Evolutionary conservation across 2,113 vertebrate species (phyloP).

Genomic region (Callorhinus ursinus): DNA sequence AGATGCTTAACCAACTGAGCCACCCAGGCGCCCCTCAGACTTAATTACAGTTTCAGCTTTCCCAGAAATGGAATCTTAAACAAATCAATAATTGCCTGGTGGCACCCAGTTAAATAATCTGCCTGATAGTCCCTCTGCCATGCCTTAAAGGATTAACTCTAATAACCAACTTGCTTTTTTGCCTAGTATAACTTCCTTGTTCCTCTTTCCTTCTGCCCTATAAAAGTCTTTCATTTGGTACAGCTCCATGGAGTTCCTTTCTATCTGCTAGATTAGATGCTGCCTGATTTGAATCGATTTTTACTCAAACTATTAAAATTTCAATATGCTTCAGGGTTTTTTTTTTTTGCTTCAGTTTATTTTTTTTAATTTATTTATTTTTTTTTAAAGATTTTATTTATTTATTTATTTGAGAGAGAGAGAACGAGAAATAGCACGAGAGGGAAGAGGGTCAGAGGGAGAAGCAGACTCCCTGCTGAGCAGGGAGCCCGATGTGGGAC

Average conservation of each 20-base stretch:
- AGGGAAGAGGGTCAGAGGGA: too few species aligned
- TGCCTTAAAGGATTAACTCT: background rate
- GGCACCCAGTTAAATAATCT: background rate
- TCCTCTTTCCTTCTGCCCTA: background rate
- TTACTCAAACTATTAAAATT: background rate
- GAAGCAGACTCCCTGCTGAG: too few species aligned
- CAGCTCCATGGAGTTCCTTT: background rate
- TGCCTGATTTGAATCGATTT: background rate
- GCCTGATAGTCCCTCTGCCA: background rate
- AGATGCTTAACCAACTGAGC: too few species aligned
- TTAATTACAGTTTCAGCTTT: background rate
- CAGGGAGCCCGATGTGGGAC: too few species aligned
- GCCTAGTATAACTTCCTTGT: background rate
- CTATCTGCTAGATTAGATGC: background rate
- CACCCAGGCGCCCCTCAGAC: too few species aligned
- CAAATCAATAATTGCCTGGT: background rate
- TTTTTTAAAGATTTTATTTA: too few species aligned
- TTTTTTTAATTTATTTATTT: too few species aligned
- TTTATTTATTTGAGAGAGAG: too few species aligned
- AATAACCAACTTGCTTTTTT: background rate
- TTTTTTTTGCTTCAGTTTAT: too few species aligned
- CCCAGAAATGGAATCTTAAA: background rate
- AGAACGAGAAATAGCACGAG: too few species aligned
- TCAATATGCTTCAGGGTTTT: background rate
- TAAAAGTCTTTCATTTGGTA: background rate